Percentiles rank a stretch among this genome's conserved stretches.
phyloP scores from a whole-genome alignment of 1,140 invertebrate species.

The Frieseomelitta varia region DNA sequence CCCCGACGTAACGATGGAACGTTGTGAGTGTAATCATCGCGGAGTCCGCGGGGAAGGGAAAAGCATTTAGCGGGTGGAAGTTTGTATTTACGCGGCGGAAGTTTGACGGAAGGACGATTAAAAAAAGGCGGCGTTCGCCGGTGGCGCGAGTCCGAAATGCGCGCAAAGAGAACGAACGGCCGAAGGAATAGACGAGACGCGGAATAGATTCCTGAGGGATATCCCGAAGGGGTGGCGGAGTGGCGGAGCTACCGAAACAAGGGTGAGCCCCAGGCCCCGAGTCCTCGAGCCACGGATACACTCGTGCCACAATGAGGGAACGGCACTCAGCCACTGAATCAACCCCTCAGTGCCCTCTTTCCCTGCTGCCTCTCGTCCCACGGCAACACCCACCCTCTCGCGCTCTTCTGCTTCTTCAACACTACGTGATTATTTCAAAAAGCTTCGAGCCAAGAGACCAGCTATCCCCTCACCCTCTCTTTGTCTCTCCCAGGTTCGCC shows the following conservation, averaged over 20 bases:
- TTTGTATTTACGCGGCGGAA: slow-evolving; percentile 15
- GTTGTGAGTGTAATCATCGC: no score
- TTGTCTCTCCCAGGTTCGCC: neutral
- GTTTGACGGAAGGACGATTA: slow-evolving; percentile 11
- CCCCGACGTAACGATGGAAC: neutral
- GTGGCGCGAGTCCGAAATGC: neutral
- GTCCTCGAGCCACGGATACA: slow-evolving; percentile 69
- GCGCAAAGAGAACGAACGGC: slow-evolving; percentile 25
- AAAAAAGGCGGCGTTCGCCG: neutral
- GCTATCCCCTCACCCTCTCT: slow-evolving; percentile 14
- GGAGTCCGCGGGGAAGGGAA: no score
- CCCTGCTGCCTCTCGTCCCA: slow-evolving; percentile 44
- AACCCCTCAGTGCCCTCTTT: slow-evolving; percentile 66
- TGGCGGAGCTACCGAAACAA: slow-evolving; percentile 44
- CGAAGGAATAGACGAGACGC: neutral
- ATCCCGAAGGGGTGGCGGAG: slow-evolving; percentile 26
- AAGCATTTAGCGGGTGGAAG: slow-evolving; percentile 3
- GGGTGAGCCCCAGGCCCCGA: slow-evolving; percentile 49
- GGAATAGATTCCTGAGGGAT: slow-evolving; percentile 46
- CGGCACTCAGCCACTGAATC: slow-evolving; percentile 76
- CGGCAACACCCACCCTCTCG: slow-evolving; percentile 61
- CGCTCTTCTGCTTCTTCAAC: slow-evolving; percentile 73
- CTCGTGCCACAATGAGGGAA: slow-evolving; percentile 72
- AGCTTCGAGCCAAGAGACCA: slow-evolving; percentile 73
- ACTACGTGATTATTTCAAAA: slow-evolving; percentile 81